Evolutionary conservation across 1,140 invertebrate species (phyloP).

Genomic region (Nebria ingens): DNA sequence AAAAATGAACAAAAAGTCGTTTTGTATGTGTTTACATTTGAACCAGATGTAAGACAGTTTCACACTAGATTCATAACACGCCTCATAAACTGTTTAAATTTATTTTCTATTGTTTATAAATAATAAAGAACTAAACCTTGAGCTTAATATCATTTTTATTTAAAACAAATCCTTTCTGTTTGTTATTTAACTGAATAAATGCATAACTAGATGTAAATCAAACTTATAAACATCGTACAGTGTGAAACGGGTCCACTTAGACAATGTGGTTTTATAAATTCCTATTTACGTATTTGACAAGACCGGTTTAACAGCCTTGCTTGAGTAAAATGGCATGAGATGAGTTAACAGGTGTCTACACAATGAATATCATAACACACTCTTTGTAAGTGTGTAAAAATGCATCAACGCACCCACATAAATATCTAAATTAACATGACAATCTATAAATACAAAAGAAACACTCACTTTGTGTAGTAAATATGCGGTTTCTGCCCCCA

Average conservation of each 20-base stretch:
- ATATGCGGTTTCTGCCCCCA: not conserved
- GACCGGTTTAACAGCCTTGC: not conserved
- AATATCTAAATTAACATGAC: not conserved
- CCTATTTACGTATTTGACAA: not conserved
- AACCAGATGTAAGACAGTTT: too few relatives aligned
- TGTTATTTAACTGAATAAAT: not conserved
- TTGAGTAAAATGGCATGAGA: not conserved
- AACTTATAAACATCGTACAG: not conserved
- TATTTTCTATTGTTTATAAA: not conserved
- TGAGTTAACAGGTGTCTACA: conserved; percentile 1
- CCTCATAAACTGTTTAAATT: too few relatives aligned
- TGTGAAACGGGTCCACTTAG: not conserved
- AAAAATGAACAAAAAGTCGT: too few relatives aligned
- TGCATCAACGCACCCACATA: not conserved
- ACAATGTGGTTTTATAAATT: not conserved
- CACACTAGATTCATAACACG: too few relatives aligned
- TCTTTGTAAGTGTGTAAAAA: not conserved
- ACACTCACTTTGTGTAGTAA: not conserved
- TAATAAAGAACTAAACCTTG: not conserved
- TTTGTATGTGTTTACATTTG: too few relatives aligned
- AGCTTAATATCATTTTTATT: not conserved
- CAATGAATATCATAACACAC: not conserved
- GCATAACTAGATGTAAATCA: too few relatives aligned
- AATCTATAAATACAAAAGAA: not conserved
- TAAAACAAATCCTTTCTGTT: not conserved